Evolutionary conservation across 2,888 invertebrate genomes (phyloP).

Genomic region (Ecliptopera silaceata): DNA sequence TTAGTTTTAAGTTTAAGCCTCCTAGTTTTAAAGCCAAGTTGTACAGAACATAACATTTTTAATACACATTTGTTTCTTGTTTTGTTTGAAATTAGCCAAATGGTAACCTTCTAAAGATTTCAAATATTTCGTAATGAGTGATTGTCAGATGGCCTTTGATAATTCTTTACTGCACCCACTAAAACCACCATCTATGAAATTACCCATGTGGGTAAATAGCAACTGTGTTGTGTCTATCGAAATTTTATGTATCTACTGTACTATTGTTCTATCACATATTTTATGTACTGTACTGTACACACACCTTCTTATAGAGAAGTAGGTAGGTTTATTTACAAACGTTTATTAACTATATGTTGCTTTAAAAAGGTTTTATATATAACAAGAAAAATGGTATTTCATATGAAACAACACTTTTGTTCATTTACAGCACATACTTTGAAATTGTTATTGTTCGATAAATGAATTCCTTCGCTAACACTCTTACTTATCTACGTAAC

Average conservation of each 20-base stretch:
- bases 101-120: conserved; percentile 6
- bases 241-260: not conserved
- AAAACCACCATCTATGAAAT: conserved; percentile 20
- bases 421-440: conserved; percentile 10
- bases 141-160: conserved; percentile 25
- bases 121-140: conserved; percentile 15
- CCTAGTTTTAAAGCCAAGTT: too few relatives aligned
- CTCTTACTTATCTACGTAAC: conserved; percentile 6
- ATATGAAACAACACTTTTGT: not conserved
- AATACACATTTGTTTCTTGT: too few relatives aligned
- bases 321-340: too few relatives aligned
- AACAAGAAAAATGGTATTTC: not conserved
- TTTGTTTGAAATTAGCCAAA: not conserved
- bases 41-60: too few relatives aligned
- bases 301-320: not conserved
- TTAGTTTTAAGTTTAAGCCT: too few relatives aligned
- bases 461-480: conserved; percentile 13
- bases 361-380: not conserved
- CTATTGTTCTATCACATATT: too few relatives aligned
- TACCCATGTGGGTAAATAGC: not conserved
- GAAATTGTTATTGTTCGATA: conserved; percentile 15
- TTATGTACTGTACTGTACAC: too few relatives aligned
- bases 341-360: not conserved
- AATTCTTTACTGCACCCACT: conserved; percentile 12
- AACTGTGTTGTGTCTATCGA: conserved; percentile 1